Conservation (phyloP, 2,113 vertebrate genomes). For the Phalacrocorax pelagicus region DNA sequence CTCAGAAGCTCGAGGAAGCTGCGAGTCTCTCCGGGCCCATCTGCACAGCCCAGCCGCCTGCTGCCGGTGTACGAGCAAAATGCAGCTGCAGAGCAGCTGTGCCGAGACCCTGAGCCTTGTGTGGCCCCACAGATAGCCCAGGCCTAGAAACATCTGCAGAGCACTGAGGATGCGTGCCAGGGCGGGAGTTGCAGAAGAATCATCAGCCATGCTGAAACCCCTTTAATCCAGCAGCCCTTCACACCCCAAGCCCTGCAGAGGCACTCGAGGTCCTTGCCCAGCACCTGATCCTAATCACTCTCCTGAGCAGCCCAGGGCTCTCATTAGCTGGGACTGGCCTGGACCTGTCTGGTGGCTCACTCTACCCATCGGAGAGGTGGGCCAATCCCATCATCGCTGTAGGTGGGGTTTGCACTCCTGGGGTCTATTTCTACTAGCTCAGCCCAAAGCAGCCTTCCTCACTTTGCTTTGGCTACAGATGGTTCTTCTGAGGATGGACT, state of each 20-base stretch:
- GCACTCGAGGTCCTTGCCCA: background rate
- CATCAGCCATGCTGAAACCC: background rate
- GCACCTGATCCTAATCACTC: background rate
- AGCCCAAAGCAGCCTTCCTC: fast-evolving
- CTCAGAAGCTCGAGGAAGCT: conserved; percentile 7
- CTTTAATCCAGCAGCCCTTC: background rate
- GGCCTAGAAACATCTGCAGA: background rate
- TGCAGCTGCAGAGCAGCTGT: conserved; percentile 40
- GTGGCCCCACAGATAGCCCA: background rate
- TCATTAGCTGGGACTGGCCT: background rate
- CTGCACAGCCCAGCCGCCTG: background rate
- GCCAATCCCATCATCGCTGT: background rate
- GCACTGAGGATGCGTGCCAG: background rate
- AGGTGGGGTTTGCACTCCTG: background rate
- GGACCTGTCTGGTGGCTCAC: background rate
- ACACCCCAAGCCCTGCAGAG: background rate
- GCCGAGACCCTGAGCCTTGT: background rate
- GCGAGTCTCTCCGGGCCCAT: background rate
- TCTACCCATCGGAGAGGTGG: background rate
- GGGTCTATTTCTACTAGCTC: background rate
- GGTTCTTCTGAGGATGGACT: background rate
- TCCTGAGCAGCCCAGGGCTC: background rate
- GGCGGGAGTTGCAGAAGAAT: background rate
- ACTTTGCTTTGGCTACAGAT: background rate
- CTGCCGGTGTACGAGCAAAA: background rate